Conservation (phyloP, 1,140 invertebrate species). For the Macrocentrus cingulum region DNA sequence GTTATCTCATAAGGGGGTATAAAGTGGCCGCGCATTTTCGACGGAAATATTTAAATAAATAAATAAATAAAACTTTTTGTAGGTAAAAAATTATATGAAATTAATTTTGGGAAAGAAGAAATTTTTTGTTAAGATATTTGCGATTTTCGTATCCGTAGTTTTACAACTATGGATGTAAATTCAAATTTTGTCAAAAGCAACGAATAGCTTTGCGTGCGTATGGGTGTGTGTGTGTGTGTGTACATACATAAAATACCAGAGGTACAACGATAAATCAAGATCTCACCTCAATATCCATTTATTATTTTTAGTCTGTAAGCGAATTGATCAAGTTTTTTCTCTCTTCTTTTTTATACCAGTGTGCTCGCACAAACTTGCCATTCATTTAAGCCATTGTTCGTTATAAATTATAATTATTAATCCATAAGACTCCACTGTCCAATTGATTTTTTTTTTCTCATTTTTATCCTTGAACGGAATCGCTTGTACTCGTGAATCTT, state of each 20-base stretch:
- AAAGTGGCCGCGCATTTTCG: no score
- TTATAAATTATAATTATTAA: no score
- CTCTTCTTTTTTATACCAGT: conserved; percentile 21
- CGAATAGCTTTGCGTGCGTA: conserved; percentile 18
- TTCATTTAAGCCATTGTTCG: conserved; percentile 27
- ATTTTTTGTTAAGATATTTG: no score
- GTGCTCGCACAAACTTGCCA: conserved; percentile 39
- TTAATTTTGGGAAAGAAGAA: no score
- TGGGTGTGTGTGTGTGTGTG: not conserved
- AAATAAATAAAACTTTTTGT: no score
- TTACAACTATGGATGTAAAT: conserved; percentile 14
- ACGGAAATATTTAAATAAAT: no score
- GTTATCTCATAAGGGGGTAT: not conserved
- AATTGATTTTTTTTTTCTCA: no score
- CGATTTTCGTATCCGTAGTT: not conserved
- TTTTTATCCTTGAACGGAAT: no score
- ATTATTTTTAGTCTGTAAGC: conserved; percentile 38
- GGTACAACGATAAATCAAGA: conserved; percentile 31
- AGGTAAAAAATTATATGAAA: no score
- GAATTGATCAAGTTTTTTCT: conserved; percentile 26
- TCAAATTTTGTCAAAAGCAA: conserved; percentile 14
- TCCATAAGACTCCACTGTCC: no score
- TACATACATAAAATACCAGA: conserved; percentile 34
- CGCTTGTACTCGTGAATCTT: no score
- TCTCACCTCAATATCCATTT: conserved; percentile 30